These are phyloP conservation scores for Corythornis vintsioides DNA, from an alignment of 2,113 vertebrate species.

Conservation along the genomic window DNA sequence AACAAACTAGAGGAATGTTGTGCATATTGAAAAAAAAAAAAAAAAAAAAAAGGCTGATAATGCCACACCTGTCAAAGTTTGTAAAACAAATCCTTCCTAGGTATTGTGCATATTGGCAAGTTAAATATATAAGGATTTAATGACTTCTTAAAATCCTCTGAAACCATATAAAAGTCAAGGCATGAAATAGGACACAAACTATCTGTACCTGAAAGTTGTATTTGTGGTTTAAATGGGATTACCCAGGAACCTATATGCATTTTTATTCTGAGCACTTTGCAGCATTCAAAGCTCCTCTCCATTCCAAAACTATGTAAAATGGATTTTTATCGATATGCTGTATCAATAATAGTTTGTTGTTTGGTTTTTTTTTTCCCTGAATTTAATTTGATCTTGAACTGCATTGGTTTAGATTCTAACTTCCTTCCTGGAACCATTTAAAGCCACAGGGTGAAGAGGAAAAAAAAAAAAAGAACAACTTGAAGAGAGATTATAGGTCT, in stretches of 20 bases:
- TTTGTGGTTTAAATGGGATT: slow-evolving; percentile 1
- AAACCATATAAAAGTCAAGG: not conserved
- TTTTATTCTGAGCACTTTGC: not conserved
- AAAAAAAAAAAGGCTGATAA: not conserved
- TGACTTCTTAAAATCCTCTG: not conserved
- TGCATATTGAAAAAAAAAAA: not conserved
- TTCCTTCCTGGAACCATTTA: not conserved
- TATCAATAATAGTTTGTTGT: not conserved
- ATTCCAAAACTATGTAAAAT: not conserved
- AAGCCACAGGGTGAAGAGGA: not conserved
- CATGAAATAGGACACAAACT: not conserved
- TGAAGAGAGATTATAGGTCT: not conserved
- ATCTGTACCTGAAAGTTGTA: not conserved
- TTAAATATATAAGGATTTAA: slow-evolving; percentile 24
- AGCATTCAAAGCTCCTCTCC: not conserved
- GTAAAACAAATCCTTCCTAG: not conserved
- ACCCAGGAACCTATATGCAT: not conserved
- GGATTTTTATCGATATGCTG: not conserved
- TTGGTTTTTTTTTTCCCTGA: not conserved
- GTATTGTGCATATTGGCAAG: not conserved
- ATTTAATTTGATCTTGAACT: not conserved
- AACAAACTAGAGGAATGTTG: not conserved
- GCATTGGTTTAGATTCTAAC: not conserved
- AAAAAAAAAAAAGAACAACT: not conserved
- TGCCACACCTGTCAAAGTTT: not conserved